Evolutionary conservation across 2,888 invertebrate genomes (phyloP).

Genomic region (Dusona sp.): DNA sequence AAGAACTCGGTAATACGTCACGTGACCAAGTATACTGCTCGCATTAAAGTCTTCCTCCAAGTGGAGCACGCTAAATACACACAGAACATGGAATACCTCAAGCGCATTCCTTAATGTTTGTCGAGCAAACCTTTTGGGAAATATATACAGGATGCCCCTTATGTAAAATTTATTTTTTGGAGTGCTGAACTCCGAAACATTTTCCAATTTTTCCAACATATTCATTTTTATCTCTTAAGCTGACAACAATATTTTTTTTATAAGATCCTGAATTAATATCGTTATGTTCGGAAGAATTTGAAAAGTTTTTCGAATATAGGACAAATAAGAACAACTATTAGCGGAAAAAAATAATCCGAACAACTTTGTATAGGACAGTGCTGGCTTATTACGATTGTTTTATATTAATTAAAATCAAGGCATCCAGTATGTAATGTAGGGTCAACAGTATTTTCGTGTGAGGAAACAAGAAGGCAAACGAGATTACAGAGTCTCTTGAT

Average conservation of each 20-base stretch:
- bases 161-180: not conserved
- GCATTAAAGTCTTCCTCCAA: slow-evolving; percentile 46
- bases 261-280: not conserved
- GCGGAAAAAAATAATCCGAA: not conserved
- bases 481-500: not conserved
- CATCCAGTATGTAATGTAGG: not conserved
- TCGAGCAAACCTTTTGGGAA: slow-evolving; percentile 39
- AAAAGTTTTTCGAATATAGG: not conserved
- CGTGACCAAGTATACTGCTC: slow-evolving; percentile 33
- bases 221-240: too few relatives aligned
- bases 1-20: slow-evolving; percentile 55
- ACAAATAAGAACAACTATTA: too few relatives aligned
- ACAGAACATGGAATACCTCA: slow-evolving; percentile 38
- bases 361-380: not conserved
- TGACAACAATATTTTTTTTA: too few relatives aligned
- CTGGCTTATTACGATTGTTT: not conserved
- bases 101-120: slow-evolving; percentile 58
- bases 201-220: slow-evolving; percentile 2
- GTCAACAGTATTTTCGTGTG: not conserved
- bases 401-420: not conserved
- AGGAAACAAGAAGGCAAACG: not conserved
- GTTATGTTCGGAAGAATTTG: not conserved
- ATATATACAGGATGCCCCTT: not conserved
- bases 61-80: slow-evolving; percentile 38
- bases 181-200: not conserved